Evolutionary conservation across 2,797 vertebrate genomes (phyloP).

Genomic region (Gymnopithys bicolor): DNA sequence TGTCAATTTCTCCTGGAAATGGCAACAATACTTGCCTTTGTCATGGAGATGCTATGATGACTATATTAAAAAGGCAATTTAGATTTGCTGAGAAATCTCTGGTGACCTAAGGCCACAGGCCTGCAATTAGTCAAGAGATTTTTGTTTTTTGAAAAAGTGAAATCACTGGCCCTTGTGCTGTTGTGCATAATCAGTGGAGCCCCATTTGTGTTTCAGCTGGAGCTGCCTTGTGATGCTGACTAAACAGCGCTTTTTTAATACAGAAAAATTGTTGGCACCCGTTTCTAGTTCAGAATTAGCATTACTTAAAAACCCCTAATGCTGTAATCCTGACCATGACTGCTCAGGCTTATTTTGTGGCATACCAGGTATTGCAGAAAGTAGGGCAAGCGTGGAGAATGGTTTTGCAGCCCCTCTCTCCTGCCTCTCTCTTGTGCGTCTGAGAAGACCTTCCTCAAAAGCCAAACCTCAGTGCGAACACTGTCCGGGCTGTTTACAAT

Average conservation of each 20-base stretch:
- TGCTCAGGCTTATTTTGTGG: neutral
- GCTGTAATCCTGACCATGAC: neutral
- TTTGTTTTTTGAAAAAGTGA: neutral
- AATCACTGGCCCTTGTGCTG: neutral
- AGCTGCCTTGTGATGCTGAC: neutral
- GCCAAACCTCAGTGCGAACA: neutral
- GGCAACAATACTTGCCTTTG: neutral
- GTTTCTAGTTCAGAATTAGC: neutral
- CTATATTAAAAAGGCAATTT: neutral
- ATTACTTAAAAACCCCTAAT: neutral
- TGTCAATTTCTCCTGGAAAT: neutral
- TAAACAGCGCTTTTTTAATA: neutral
- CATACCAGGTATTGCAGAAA: neutral
- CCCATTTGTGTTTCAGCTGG: neutral
- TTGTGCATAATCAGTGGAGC: neutral
- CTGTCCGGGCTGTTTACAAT: constrained; percentile 41
- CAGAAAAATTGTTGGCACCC: neutral
- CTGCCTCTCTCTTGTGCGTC: neutral
- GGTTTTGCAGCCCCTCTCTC: neutral
- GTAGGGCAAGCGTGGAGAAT: neutral
- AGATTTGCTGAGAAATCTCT: neutral
- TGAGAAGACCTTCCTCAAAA: neutral
- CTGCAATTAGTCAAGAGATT: neutral
- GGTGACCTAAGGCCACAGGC: neutral
- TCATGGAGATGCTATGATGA: neutral